Base-by-base conservation (phyloP, 2,888 invertebrate species). In the Deilephila elpenor region DNA sequence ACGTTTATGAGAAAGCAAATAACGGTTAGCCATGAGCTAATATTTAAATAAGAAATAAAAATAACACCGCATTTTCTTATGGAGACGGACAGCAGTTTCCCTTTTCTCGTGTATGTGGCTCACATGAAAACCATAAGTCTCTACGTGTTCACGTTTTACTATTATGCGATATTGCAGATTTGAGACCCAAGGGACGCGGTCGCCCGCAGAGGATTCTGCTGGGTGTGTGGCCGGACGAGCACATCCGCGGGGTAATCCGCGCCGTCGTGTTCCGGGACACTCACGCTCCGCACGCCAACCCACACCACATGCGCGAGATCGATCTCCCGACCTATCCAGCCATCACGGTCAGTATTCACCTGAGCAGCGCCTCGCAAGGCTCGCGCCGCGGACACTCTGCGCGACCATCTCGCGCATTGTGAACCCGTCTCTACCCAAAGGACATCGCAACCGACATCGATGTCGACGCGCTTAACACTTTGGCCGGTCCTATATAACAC, bases 151-250 rank as follows among this genome's bases (percentile, higher is more conserved):
- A 94, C 92, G 89, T 88, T 93, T 90, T 92, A 93, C 90, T 92
- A 88, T 93, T 93, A 88, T 89, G 92, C 88, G 87, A 84, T 83
- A 81, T 95, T 95, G 82, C 95, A 96, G 98, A 98, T 95, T 95
- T 98, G 89, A 95, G 98, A 85, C 98, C 98, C 61, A 98, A 98
- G 92, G 98, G 98, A 71, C 96, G 98, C 84, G 98, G 98, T 53
- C 95, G 98, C 80, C 98, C 98, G 34, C 98, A 98, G 89, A 96
- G 98, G 88, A 98, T 98, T 89, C 95, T 98, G 80, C 95, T 98
- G 80, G 98, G 98, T 77, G 97, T 98, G 76, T 98, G 98, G 98
- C 98, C 98, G 14, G 98, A 98, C 91, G 98, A 98, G 89, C 98
- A 98, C 92, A 98, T 98, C 90, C 97, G 98, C 87, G 98, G 98